Conservation (phyloP, 2,888 invertebrate genomes). For the Blastobasis adustella region DNA sequence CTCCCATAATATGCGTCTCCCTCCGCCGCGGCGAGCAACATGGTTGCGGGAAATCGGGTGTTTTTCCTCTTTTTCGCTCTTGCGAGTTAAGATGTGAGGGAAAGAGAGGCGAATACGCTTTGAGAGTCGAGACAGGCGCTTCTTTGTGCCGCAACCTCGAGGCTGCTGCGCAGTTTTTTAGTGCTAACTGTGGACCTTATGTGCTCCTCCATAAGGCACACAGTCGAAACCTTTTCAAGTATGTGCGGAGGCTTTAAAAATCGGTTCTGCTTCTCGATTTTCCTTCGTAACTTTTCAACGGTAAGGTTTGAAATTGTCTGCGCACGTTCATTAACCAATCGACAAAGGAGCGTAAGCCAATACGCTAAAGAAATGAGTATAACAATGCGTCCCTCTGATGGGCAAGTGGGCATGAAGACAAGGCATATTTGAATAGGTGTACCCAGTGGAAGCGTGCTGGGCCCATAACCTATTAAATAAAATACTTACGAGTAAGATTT, state of each 20-base stretch:
- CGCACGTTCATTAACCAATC: not conserved
- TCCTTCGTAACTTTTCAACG: no score
- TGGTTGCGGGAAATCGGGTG: not conserved
- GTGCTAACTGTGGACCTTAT: no score
- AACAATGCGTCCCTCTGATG: no score
- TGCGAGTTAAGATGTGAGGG: not conserved
- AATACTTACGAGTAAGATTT: no score
- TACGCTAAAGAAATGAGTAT: not conserved
- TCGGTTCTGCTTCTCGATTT: no score
- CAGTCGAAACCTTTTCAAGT: no score
- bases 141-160: not conserved
- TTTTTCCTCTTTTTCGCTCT: not conserved
- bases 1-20: not conserved
- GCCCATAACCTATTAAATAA: conserved; percentile 1
- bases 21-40: not conserved
- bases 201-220: no score
- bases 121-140: not conserved
- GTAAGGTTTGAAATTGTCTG: not conserved
- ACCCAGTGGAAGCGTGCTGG: not conserved
- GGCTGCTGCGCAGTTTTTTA: conserved; percentile 1
- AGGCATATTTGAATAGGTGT: no score
- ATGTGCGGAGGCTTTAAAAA: no score
- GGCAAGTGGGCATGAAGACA: no score
- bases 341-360: conserved; percentile 1
- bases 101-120: not conserved